Percentiles rank a stretch among this genome's conserved stretches.
Conservation (phyloP, 2,797 vertebrate genomes). For the Chloroceryle inda region DNA sequence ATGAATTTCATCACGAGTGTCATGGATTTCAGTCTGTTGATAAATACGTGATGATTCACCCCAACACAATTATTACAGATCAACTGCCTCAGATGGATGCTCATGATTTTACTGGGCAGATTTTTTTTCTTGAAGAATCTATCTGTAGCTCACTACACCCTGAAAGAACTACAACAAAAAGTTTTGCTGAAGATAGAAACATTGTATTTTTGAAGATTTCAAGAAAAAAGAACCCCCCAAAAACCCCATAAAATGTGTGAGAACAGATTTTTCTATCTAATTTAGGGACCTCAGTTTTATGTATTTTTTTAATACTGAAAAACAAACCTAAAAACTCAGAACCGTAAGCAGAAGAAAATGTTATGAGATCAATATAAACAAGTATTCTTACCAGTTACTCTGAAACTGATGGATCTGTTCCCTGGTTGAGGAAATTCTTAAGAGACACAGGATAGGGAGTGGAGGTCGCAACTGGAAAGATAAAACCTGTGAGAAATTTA, state of each 20-base stretch:
- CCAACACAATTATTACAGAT: slow-evolving; percentile 64
- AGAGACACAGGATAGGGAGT: slow-evolving; percentile 48
- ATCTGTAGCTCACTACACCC: neutral
- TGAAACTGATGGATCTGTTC: slow-evolving; percentile 41
- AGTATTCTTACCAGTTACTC: slow-evolving; percentile 75
- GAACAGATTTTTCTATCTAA: neutral
- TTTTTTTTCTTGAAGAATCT: neutral
- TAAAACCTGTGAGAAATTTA: slow-evolving; percentile 75
- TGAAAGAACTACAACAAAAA: neutral
- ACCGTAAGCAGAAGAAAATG: neutral
- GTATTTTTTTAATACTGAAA: neutral
- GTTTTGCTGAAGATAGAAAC: neutral
- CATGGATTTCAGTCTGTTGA: slow-evolving; percentile 27
- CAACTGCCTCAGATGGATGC: slow-evolving; percentile 44
- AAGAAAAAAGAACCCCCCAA: too few relatives aligned
- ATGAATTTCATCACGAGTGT: slow-evolving; percentile 1
- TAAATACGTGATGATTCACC: slow-evolving; percentile 69
- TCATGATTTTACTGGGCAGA: slow-evolving; percentile 15
- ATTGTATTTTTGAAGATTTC: neutral
- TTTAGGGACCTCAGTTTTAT: neutral
- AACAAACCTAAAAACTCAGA: neutral
- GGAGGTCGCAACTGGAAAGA: slow-evolving; percentile 78
- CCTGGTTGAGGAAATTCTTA: slow-evolving; percentile 64
- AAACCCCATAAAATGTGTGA: fast-evolving
- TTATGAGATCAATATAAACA: neutral